phyloP scores from a whole-genome alignment of 2,888 invertebrate genomes.

The Thyatira batis region DNA sequence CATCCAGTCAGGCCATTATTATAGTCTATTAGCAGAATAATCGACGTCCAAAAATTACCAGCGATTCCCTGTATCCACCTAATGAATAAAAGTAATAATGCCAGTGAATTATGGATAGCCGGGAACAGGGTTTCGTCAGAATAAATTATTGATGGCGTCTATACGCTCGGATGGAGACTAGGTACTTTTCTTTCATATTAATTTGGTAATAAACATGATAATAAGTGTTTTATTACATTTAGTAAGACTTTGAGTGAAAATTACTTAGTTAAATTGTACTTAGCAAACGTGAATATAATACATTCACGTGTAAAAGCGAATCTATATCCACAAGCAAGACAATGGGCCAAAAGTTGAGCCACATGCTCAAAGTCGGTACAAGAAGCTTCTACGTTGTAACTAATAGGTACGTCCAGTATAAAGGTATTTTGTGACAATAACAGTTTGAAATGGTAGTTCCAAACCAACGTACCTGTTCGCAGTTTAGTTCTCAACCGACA shows the following conservation, averaged over 20 bases:
- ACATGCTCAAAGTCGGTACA: not conserved
- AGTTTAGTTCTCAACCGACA: conserved; percentile 25
- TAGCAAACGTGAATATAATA: not conserved
- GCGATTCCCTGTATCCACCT: conserved; percentile 13
- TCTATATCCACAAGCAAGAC: not conserved
- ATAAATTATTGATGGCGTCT: not conserved
- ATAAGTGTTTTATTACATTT: no score
- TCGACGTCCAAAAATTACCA: conserved; percentile 29
- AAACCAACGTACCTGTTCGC: conserved; percentile 24
- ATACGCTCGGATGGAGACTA: not conserved
- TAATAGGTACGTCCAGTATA: conserved; percentile 8
- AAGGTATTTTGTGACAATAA: conserved; percentile 25
- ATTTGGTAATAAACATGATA: no score
- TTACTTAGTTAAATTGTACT: not conserved
- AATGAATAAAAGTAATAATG: conserved; percentile 23
- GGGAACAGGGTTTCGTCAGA: not conserved
- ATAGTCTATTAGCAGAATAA: conserved; percentile 41
- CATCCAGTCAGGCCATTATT: conserved; percentile 29
- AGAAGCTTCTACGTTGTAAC: not conserved
- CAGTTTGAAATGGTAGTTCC: conserved; percentile 25
- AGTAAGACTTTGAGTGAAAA: not conserved
- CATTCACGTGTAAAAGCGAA: not conserved
- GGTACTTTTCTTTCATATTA: no score
- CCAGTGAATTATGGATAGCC: conserved; percentile 15
- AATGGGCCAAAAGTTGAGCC: not conserved